Conservation (phyloP, 2,888 invertebrate genomes). For the Eristalis tenax region DNA sequence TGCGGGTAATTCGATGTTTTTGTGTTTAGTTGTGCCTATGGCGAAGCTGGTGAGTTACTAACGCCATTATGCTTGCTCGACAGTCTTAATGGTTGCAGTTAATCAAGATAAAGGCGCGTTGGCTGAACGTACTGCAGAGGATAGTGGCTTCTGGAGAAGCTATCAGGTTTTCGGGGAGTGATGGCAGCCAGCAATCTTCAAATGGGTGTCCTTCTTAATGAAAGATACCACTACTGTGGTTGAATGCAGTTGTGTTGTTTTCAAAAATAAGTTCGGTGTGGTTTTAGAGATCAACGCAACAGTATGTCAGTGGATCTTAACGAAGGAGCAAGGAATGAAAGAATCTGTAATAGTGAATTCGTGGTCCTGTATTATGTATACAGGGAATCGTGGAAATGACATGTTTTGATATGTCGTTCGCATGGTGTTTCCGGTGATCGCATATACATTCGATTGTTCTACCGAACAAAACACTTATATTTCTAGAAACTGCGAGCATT, state of each 20-base stretch:
- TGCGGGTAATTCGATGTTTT: conserved; percentile 4
- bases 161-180: neutral
- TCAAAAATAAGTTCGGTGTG: too few species aligned
- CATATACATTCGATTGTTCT: too few species aligned
- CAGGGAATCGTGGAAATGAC: too few species aligned
- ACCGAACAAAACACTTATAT: too few species aligned
- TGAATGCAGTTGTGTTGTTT: neutral
- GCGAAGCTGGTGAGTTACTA: conserved; percentile 47
- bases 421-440: too few species aligned
- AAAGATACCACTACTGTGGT: neutral
- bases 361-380: too few species aligned
- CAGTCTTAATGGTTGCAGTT: conserved; percentile 27
- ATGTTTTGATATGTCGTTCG: too few species aligned
- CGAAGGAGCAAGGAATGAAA: neutral
- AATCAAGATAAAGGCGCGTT: neutral
- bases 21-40: conserved; percentile 9
- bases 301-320: neutral
- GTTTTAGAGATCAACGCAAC: neutral
- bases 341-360: too few species aligned
- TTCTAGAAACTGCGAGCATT: too few species aligned
- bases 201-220: neutral
- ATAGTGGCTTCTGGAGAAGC: neutral
- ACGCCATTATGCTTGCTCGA: conserved; percentile 43
- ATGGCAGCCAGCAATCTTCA: neutral
- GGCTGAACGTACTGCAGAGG: neutral